These are phyloP conservation scores for Leucopternis melanops DNA, from an alignment of 2,113 vertebrate species.

Conservation along the genomic window DNA sequence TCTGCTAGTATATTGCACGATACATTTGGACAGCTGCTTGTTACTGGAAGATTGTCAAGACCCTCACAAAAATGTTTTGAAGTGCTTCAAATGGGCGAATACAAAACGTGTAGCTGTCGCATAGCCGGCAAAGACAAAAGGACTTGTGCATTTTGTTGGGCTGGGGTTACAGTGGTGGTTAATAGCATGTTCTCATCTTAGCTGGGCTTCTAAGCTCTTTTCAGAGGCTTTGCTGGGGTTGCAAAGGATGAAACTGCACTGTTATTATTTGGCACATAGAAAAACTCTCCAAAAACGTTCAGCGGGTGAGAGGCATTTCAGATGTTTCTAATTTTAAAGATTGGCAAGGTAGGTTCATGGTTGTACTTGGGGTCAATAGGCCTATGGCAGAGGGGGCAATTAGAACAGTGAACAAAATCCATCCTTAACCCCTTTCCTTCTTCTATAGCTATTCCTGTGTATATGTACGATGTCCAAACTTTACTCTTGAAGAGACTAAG, in stretches of 20 bases:
- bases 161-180: not conserved
- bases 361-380: not conserved
- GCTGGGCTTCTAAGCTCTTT: not conserved
- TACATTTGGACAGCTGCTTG: constrained; percentile 70
- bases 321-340: not conserved
- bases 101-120: not conserved
- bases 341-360: not conserved
- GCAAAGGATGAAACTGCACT: not conserved
- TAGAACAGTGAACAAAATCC: not conserved
- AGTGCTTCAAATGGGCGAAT: constrained; percentile 32
- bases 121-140: not conserved
- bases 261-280: not conserved
- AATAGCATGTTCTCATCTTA: not conserved
- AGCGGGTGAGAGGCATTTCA: not conserved
- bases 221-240: not conserved
- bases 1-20: constrained; percentile 50
- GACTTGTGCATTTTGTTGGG: not conserved
- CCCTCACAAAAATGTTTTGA: constrained; percentile 50
- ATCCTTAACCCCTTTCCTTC: not conserved
- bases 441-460: not conserved
- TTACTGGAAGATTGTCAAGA: constrained; percentile 64
- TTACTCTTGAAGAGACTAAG: not conserved
- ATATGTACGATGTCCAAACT: too few species aligned
- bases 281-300: not conserved
- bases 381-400: not conserved